phyloP scores from a whole-genome alignment of 2,113 vertebrate genomes.

The Lipophrys pholis region DNA sequence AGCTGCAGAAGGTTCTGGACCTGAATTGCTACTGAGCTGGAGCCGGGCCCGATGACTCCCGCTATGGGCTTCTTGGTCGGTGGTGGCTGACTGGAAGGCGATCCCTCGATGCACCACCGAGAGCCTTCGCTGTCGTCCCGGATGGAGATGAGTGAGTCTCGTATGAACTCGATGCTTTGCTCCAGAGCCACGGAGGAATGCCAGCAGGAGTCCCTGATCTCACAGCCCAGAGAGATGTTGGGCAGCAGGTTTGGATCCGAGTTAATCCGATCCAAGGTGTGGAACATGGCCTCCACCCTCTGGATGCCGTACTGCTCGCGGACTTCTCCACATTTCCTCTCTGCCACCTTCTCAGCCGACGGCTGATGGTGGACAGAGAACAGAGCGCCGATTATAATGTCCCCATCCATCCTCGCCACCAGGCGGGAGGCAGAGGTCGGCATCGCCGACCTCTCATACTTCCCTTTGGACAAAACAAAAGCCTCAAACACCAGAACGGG shows the following conservation, averaged over 20 bases:
- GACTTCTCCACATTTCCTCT: slow-evolving; percentile 94
- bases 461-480: slow-evolving; percentile 78
- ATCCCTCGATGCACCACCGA: slow-evolving; percentile 90
- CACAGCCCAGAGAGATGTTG: slow-evolving; percentile 94
- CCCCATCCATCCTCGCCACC: slow-evolving; percentile 95
- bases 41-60: slow-evolving; percentile 95
- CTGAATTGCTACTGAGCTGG: slow-evolving; percentile 96
- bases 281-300: slow-evolving; percentile 97
- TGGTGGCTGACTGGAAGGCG: slow-evolving; percentile 80
- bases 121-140: slow-evolving; percentile 91
- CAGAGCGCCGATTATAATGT: slow-evolving; percentile 95
- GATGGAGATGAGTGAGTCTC: slow-evolving; percentile 95
- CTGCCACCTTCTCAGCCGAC: slow-evolving; percentile 91
- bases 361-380: slow-evolving; percentile 96
- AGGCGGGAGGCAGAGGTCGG: slow-evolving; percentile 88
- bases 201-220: slow-evolving; percentile 97
- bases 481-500: slow-evolving; percentile 85
- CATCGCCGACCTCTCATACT: slow-evolving; percentile 83
- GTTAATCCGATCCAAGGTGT: slow-evolving; percentile 94
- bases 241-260: slow-evolving; percentile 89
- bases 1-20: slow-evolving; percentile 96
- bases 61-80: slow-evolving; percentile 92
- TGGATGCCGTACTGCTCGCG: slow-evolving; percentile 97
- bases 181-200: slow-evolving; percentile 95
- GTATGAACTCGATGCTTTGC: slow-evolving; percentile 97